Percentiles rank a stretch among this genome's conserved stretches.
These are phyloP conservation scores for Heterocephalus glaber DNA, from an alignment of 2,113 vertebrate genomes.

Conservation along the genomic window DNA sequence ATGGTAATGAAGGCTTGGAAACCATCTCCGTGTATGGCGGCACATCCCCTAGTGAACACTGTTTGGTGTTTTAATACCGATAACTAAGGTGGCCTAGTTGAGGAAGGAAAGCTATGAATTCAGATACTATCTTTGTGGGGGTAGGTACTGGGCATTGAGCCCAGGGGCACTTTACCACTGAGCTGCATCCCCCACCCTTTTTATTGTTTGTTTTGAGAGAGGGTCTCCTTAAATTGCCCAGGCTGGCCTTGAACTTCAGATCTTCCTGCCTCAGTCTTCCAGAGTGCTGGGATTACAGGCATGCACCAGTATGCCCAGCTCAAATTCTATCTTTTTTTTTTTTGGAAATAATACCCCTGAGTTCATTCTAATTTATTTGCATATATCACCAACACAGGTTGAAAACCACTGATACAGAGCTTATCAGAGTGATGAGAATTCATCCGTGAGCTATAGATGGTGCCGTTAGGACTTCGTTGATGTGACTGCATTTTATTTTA, in stretches of 20 bases:
- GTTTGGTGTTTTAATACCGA: constrained; percentile 8
- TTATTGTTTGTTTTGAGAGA: not conserved
- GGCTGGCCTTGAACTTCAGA: not conserved
- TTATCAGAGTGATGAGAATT: not conserved
- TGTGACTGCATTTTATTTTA: not conserved
- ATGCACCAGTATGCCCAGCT: not conserved
- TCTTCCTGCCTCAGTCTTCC: not conserved
- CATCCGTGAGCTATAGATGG: not conserved
- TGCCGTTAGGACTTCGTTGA: not conserved
- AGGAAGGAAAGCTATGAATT: not conserved
- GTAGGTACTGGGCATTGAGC: not conserved
- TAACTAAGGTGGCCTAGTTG: not conserved
- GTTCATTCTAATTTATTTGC: not conserved
- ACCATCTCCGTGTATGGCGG: not conserved
- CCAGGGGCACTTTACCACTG: not conserved
- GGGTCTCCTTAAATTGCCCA: not conserved
- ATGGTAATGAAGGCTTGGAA: not conserved
- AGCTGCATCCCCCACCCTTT: not conserved
- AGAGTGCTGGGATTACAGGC: not conserved
- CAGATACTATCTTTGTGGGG: not conserved
- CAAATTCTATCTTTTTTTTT: too few relatives aligned
- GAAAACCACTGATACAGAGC: not conserved
- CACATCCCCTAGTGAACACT: not conserved
- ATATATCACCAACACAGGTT: not conserved
- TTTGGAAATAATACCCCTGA: not conserved